Evolutionary conservation across 2,888 invertebrate genomes (phyloP), one percentile per base, ranked within the genome.

Genomic region (Tenthredo livida): DNA sequence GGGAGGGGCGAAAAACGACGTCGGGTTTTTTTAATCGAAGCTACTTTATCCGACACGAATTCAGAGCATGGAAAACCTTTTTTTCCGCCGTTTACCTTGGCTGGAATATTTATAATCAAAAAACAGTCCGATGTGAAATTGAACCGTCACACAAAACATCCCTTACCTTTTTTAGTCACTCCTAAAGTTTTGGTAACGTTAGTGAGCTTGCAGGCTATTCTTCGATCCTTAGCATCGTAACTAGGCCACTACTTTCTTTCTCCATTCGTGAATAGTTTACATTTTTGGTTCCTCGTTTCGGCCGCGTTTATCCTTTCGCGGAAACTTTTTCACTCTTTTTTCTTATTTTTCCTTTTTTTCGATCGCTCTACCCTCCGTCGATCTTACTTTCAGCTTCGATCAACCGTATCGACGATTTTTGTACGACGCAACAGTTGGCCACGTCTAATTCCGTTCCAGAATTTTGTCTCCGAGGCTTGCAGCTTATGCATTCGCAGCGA

Each of bases 401-500:
- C 15, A n/a, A 61, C 40, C 33, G 72, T 84, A 25, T 84, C 65
- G 33, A 21, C 17, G 65, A 75, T 73, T 58, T 58, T 84, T 29
- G 84, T 70, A n/a, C 84, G 84, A 29, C 75, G 83, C 5, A 72
- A 25, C 84, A 72, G 43, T 43, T 21, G 61, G 47, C 75, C 75
- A 61, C 83, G 54, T 54, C 65, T 70, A 47, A 33, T 83, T 83
- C 67, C 50, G 40, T 33, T 83, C 85, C 84, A 43, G 43, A 85
- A 40, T n/a, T 21, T 61, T 61, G 17, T 75, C 17, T 25, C 83
- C 37, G 67, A 72, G 40, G 37, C 84, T 75, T 43, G 65, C 70
- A 43, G 85, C 50, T 84, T 84, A 83, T 85, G 83, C 85, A 85
- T 85, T 85, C 85, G 85, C 85, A 75, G 65, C 85, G 84, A 84